These are phyloP conservation scores for Parasteatoda tepidariorum DNA, from an alignment of 1,140 invertebrate species.

Conservation along the genomic window DNA sequence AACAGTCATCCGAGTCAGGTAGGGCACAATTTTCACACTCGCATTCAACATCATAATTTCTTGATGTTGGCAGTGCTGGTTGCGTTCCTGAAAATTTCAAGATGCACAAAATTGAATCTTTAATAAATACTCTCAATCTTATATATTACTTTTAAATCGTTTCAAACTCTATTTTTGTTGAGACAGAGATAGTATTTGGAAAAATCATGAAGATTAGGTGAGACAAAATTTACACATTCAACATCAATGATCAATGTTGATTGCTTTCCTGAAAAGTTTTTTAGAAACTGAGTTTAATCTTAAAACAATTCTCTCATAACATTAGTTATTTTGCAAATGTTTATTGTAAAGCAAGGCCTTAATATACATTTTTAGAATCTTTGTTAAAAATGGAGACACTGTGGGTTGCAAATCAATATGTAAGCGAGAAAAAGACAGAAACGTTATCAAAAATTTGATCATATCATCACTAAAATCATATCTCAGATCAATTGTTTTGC, in stretches of 20 bases:
- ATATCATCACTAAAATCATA: no score
- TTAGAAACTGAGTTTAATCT: no score
- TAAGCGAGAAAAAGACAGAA: no score
- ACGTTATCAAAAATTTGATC: no score
- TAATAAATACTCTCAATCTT: not conserved
- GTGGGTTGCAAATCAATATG: no score
- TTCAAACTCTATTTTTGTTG: not conserved
- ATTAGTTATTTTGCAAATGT: no score
- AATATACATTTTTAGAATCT: no score
- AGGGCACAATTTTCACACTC: not conserved
- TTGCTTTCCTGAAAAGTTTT: not conserved
- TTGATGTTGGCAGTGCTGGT: not conserved
- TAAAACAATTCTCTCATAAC: no score
- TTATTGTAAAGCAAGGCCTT: no score
- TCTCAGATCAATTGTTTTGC: no score
- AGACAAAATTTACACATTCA: not conserved
- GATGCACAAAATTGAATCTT: no score
- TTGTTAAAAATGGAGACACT: no score
- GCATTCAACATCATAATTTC: not conserved
- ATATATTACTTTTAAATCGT: not conserved
- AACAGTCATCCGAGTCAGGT: not conserved
- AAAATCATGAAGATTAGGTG: not conserved
- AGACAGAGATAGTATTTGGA: not conserved
- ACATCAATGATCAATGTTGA: not conserved
- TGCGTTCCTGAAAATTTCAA: not conserved